Conservation (phyloP, 2,888 invertebrate species). For the Phengaris alcon region DNA sequence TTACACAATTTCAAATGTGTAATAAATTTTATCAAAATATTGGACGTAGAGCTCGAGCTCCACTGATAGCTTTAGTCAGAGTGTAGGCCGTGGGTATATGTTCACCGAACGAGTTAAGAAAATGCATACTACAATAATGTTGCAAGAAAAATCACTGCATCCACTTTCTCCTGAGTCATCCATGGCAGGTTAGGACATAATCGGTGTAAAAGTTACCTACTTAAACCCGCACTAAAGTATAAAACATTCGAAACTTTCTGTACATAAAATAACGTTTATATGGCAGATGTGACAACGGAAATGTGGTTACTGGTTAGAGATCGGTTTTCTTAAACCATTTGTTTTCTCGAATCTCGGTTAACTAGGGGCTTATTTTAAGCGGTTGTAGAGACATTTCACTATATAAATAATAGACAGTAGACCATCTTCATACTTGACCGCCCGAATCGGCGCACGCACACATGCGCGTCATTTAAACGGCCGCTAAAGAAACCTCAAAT, state of each 20-base stretch:
- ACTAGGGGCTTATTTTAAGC: neutral
- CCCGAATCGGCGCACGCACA: too few relatives aligned
- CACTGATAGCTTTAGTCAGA: too few relatives aligned
- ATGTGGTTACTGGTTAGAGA: neutral
- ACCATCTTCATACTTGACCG: too few relatives aligned
- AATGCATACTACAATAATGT: neutral
- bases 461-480: too few relatives aligned
- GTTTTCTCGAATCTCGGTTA: conserved; percentile 1
- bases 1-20: too few relatives aligned
- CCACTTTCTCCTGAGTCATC: conserved; percentile 12
- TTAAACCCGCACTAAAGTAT: neutral
- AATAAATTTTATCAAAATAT: too few relatives aligned
- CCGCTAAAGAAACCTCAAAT: too few relatives aligned
- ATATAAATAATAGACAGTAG: too few relatives aligned
- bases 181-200: neutral
- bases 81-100: too few relatives aligned
- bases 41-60: too few relatives aligned
- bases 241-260: neutral
- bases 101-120: too few relatives aligned
- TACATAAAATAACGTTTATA: neutral
- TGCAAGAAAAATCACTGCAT: neutral
- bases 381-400: neutral
- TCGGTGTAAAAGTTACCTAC: conserved; percentile 2
- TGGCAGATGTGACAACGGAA: neutral
- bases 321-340: neutral